Evolutionary conservation across 2,888 invertebrate species (phyloP).

Genomic region (Rhamnusium bicolor): DNA sequence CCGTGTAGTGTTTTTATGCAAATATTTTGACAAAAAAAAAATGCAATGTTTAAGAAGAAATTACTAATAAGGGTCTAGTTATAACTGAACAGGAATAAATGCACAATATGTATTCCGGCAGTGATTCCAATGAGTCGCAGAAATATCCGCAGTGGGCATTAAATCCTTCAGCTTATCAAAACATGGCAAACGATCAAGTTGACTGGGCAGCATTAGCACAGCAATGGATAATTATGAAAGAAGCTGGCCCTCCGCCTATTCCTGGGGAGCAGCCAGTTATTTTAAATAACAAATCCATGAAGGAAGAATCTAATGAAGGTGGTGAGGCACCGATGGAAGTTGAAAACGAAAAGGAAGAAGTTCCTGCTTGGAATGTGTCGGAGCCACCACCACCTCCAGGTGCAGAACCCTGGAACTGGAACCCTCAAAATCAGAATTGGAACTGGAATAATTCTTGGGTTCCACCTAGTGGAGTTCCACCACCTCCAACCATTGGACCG

Average conservation of each 20-base stretch:
- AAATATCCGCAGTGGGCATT: constrained; percentile 86
- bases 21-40: constrained; percentile 6
- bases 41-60: not conserved
- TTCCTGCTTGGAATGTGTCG: constrained; percentile 69
- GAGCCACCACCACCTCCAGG: constrained; percentile 55
- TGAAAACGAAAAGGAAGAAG: constrained; percentile 82
- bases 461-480: constrained; percentile 66
- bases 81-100: not conserved
- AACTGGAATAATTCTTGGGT: constrained; percentile 69
- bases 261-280: constrained; percentile 52
- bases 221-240: constrained; percentile 98
- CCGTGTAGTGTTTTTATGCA: not conserved
- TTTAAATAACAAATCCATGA: constrained; percentile 35
- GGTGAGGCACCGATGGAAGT: constrained; percentile 93
- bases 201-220: constrained; percentile 98
- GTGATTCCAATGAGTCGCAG: constrained; percentile 73
- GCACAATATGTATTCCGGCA: constrained; percentile 74
- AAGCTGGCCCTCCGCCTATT: constrained; percentile 74
- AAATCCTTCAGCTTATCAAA: constrained; percentile 85
- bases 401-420: constrained; percentile 64
- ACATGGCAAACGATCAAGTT: constrained; percentile 85
- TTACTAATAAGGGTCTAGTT: not conserved
- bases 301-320: constrained; percentile 71
- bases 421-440: constrained; percentile 71
- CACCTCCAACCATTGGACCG: constrained; percentile 50